These are phyloP conservation scores for Salmo trutta DNA, from an alignment of 2,797 vertebrate genomes.

Conservation along the genomic window DNA sequence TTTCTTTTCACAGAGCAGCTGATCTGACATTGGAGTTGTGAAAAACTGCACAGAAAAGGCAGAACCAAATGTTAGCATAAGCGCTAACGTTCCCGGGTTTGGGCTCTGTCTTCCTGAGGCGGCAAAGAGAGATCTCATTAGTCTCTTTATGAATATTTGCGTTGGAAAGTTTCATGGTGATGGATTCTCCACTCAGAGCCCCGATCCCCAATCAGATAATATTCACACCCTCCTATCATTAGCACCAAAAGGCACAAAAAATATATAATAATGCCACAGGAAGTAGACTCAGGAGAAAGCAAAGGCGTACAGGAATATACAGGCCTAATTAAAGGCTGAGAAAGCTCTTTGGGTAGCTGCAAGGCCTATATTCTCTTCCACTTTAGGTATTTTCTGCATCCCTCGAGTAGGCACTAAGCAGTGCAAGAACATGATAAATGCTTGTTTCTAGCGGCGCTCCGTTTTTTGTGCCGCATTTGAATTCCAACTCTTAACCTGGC, in stretches of 20 bases:
- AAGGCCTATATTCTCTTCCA: slow-evolving; percentile 32
- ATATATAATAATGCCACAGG: slow-evolving; percentile 38
- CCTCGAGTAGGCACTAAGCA: slow-evolving; percentile 28
- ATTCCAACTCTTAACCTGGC: slow-evolving; percentile 56
- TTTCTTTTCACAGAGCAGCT: slow-evolving; percentile 23
- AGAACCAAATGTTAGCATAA: slow-evolving; percentile 9
- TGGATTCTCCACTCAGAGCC: not conserved
- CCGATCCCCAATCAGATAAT: not conserved
- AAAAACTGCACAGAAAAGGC: not conserved
- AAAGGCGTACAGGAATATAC: slow-evolving; percentile 51
- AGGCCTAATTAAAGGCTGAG: slow-evolving; percentile 59
- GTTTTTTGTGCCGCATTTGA: slow-evolving; percentile 22
- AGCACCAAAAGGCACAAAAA: slow-evolving; percentile 11
- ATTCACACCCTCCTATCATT: not conserved
- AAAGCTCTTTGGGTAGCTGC: slow-evolving; percentile 57
- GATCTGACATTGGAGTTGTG: slow-evolving; percentile 43
- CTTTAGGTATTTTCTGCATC: slow-evolving; percentile 44
- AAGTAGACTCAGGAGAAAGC: slow-evolving; percentile 39
- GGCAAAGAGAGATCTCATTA: slow-evolving; percentile 49
- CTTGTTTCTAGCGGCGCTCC: slow-evolving; percentile 18
- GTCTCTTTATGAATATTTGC: slow-evolving; percentile 64
- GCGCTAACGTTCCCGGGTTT: slow-evolving; percentile 11
- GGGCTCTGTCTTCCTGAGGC: slow-evolving; percentile 30
- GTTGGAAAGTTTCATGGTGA: slow-evolving; percentile 27
- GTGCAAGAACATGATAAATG: slow-evolving; percentile 58